Evolutionary conservation across 2,888 invertebrate genomes (phyloP), one percentile per base, ranked within the genome.

Genomic region (Chalcosyrphus nemorum): DNA sequence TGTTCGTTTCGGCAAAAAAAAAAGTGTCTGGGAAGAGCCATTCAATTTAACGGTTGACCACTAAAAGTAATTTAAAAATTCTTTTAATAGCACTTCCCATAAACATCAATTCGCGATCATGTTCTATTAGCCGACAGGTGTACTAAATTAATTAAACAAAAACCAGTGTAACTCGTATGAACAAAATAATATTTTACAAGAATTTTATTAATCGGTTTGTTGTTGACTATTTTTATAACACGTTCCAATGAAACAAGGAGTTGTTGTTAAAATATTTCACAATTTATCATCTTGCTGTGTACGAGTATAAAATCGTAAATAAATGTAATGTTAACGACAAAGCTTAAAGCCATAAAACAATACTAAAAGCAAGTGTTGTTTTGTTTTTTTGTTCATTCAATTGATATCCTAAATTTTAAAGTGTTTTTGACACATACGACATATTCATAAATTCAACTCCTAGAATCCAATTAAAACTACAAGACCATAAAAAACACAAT

Each of bases 91-190:
- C 59, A 13, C 27, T 27, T 9, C 43, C 41, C 24, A 43, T 43
- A 15, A 59, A 15, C 4, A n/a, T 5, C 2, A 11, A 2, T 47
- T 47, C 24, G 24, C n/a, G 21, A 9, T 11, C 57, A 9, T 59
- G 24, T 45, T 45, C 45, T 45, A 4, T 4, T 15, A 38, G 13
- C 38, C 27, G 13, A 5, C 24, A 43, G 41, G 27, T n/a, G 47
- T 38, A 27, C 13, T 41, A 13, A 41, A 41, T 32, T 56, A 56
- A 19, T 38, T 7, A 41, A 21, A 7, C 13, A 6, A 27, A 41
- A 59, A 57, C 59, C 41, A 24, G 59, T 59, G 41, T 41, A 24
- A 38, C 57, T 38, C 21, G 57, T 38, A 24, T 41, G 6, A n/a
- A n/a, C 3, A n/a, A 59, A 59, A 27, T 0, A 13, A 41, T 13